Conservation (phyloP, 1,140 invertebrate genomes). For the Drosophila quadrilineata region DNA sequence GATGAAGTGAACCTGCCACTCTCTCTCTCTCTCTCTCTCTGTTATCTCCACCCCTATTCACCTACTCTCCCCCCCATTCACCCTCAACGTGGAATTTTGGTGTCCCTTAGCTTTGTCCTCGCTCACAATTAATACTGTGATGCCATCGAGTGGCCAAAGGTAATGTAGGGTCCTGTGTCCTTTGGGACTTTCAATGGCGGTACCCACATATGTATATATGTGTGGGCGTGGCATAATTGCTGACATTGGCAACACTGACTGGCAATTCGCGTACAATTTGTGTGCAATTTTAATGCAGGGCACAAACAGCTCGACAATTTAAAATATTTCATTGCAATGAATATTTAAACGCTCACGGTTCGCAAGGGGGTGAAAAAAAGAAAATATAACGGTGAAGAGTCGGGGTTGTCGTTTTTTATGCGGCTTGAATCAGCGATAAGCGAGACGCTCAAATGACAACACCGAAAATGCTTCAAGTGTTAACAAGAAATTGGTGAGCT, state of each 20-base stretch:
- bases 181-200: no score
- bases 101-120: no score
- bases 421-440: conserved; percentile 49
- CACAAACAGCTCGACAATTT: conserved; percentile 15
- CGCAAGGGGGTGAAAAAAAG: no score
- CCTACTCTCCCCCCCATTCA: neutral
- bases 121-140: no score
- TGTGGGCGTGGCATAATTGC: conserved; percentile 8
- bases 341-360: conserved; percentile 40
- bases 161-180: no score
- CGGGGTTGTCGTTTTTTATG: conserved; percentile 12
- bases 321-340: conserved; percentile 40
- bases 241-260: neutral
- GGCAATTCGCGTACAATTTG: conserved; percentile 21
- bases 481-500: conserved; percentile 36
- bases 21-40: neutral
- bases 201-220: no score
- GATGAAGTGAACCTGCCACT: conserved; percentile 4
- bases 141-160: no score
- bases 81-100: no score
- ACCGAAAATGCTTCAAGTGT: conserved; percentile 47
- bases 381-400: no score
- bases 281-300: conserved; percentile 26
- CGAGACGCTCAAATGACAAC: conserved; percentile 42
- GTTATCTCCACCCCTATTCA: neutral